Evolutionary conservation across 1,140 invertebrate species (phyloP).

Genomic region (Drosophila malerkotliana): DNA sequence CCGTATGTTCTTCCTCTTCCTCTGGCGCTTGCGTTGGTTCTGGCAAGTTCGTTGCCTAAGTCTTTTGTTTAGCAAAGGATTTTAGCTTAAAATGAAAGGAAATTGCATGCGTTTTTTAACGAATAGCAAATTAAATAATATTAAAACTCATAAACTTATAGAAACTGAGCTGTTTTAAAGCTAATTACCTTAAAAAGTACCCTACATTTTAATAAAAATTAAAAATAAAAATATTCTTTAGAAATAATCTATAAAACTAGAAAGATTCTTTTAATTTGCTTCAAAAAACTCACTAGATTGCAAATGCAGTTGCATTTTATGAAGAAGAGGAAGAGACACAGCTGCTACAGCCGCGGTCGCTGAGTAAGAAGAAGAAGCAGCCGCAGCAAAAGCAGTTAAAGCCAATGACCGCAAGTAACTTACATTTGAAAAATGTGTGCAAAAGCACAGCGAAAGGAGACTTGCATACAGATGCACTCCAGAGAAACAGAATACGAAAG

Average conservation of each 20-base stretch:
- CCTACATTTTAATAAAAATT: background rate
- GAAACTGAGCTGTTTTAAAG: background rate
- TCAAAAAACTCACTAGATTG: slow-evolving; percentile 14
- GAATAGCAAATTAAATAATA: background rate
- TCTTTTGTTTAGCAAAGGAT: slow-evolving; percentile 56
- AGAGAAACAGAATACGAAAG: slow-evolving; percentile 16
- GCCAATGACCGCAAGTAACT: slow-evolving; percentile 84
- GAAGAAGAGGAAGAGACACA: slow-evolving; percentile 11
- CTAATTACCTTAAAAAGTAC: too few species aligned
- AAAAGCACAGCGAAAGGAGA: slow-evolving; percentile 81
- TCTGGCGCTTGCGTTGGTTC: slow-evolving; percentile 44
- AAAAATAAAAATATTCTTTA: slow-evolving; percentile 16
- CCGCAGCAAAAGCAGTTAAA: slow-evolving; percentile 60
- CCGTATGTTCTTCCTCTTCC: slow-evolving; percentile 21
- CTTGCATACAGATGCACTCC: slow-evolving; percentile 54
- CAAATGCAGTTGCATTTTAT: slow-evolving; percentile 42
- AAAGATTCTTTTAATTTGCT: background rate
- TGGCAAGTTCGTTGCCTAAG: slow-evolving; percentile 71
- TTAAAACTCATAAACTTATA: background rate
- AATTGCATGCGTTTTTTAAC: slow-evolving; percentile 5
- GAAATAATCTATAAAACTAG: slow-evolving; percentile 15
- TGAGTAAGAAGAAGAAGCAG: slow-evolving; percentile 25
- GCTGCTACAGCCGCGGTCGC: slow-evolving; percentile 22
- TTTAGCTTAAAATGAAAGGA: slow-evolving; percentile 19
- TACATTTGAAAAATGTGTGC: slow-evolving; percentile 84